Evolutionary conservation across 2,113 vertebrate species (phyloP).

Genomic region (Hydrolagus affinis): DNA sequence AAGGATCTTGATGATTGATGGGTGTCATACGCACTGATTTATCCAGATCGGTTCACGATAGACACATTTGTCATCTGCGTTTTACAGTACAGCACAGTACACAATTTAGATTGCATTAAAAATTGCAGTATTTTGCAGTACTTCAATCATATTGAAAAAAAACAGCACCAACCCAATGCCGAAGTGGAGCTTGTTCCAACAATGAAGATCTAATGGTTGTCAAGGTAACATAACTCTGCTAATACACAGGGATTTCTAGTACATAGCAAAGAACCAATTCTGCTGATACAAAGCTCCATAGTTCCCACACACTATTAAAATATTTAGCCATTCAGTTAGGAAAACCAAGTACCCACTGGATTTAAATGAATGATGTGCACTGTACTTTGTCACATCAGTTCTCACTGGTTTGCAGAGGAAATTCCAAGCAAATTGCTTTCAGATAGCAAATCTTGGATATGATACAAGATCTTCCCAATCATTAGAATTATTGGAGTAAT

Average conservation of each 20-base stretch:
- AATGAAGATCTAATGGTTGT: slow-evolving; percentile 21
- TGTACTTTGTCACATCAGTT: background rate
- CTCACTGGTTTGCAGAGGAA: background rate
- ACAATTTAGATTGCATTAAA: slow-evolving; percentile 8
- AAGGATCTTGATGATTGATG: background rate
- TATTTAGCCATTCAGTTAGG: background rate
- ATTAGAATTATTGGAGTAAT: background rate
- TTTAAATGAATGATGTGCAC: background rate
- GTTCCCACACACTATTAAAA: background rate
- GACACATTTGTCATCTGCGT: background rate
- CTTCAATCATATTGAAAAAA: slow-evolving; percentile 8
- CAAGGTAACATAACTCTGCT: slow-evolving; percentile 17
- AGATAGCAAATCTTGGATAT: background rate
- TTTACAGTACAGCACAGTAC: background rate
- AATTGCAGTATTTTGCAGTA: background rate
- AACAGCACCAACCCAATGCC: background rate
- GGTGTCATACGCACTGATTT: background rate
- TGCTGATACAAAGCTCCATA: background rate
- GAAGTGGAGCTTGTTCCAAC: background rate
- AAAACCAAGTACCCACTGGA: background rate
- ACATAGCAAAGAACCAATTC: slow-evolving; percentile 1
- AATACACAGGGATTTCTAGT: slow-evolving; percentile 2
- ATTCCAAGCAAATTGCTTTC: background rate
- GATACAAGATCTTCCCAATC: background rate
- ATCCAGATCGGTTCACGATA: background rate